These are phyloP conservation scores for Tachina grossa DNA, from an alignment of 2,888 invertebrate species.

Conservation along the genomic window DNA sequence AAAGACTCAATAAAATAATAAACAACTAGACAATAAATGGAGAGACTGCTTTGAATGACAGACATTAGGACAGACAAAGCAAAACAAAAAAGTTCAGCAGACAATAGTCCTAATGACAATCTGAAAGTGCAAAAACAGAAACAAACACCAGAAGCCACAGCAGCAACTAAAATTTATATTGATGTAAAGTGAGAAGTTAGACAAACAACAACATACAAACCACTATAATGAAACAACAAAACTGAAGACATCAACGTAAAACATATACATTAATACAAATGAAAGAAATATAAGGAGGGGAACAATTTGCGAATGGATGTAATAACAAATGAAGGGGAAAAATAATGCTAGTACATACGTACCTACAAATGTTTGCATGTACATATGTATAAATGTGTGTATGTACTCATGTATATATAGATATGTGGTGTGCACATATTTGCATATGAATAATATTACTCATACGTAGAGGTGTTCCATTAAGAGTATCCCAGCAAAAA, in stretches of 20 bases:
- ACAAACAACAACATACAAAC: slow-evolving; percentile 20
- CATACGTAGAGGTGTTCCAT: slow-evolving; percentile 17
- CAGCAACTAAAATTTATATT: slow-evolving; percentile 48
- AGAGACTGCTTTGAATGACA: slow-evolving; percentile 15
- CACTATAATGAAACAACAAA: background rate
- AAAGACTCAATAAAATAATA: slow-evolving; percentile 55
- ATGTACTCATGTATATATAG: slow-evolving; percentile 3
- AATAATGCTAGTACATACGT: background rate
- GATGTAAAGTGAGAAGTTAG: slow-evolving; percentile 66
- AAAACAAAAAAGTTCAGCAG: background rate
- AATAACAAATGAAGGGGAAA: slow-evolving; percentile 47
- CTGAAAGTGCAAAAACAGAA: slow-evolving; percentile 42
- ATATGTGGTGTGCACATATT: background rate
- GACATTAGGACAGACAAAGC: slow-evolving; percentile 31
- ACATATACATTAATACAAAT: slow-evolving; percentile 4
- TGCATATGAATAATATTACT: background rate
- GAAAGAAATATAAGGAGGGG: background rate
- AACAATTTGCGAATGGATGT: slow-evolving; percentile 28
- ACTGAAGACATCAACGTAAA: slow-evolving; percentile 54
- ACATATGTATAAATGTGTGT: background rate
- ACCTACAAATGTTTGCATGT: background rate
- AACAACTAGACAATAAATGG: slow-evolving; percentile 33
- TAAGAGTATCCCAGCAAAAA: background rate
- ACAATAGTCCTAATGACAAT: slow-evolving; percentile 67
- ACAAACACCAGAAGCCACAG: slow-evolving; percentile 25